Evolutionary conservation across 2,888 invertebrate genomes (phyloP), one percentile per base, ranked within the genome.

Genomic region (Pollenia griseotomentosa): DNA sequence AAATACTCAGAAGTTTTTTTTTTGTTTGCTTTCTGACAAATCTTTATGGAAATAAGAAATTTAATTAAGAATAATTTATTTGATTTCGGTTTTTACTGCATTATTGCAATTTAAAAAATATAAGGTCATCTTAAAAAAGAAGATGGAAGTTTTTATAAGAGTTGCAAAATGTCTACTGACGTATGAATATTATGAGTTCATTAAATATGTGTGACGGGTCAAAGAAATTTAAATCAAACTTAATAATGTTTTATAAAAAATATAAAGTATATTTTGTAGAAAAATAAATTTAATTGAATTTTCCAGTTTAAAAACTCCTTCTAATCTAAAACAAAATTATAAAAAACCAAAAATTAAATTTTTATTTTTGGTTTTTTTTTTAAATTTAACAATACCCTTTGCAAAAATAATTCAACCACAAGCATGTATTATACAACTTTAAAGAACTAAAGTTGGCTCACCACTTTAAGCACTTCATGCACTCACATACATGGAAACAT

Each of bases 401-500:
- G 53, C 53, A 63, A 8, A n/a, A 48, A 57, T 70, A 77, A 75
- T 63, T 44, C 46, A 70, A 70, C 77, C 83, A 55, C 83, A 77
- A 63, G 44, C 68, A 77, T 71, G 40, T 44, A 19, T 71, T 77
- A 23, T 46, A 70, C 57, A 77, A 77, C 23, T 83, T 83, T 70
- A 83, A 63, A 48, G 55, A 63, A 70, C 53, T 23, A 19, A 83
- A 83, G 75, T 77, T 83, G 70, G 46, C 33, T 19, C 59, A 77
- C 61, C 83, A 83, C 83, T 83, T 83, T 55, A 77, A 70, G 55
- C 14, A 57, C 40, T 14, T 19, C 53, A 40, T 7, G 40, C 23
- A 33, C 40, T 48, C 48, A 14, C 10, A 23, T 8, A 73, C 33
- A 65, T n/a, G 63, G 16, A 59, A 68, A 79, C 19, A 70, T 12